Evolutionary conservation across 2,797 vertebrate genomes (phyloP).

Genomic region (Brotula barbata): DNA sequence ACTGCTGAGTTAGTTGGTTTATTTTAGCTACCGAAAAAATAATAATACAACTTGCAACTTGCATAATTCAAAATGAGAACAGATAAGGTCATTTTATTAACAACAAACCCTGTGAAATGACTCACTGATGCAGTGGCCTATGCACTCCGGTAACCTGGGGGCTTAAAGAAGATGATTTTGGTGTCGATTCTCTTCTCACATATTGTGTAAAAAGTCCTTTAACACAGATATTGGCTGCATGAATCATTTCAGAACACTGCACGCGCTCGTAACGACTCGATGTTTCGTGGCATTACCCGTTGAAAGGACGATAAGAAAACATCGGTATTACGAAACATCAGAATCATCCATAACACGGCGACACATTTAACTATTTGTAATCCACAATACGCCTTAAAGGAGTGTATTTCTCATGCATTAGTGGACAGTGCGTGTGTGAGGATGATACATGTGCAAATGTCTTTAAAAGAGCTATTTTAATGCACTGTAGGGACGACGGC

Average conservation of each 20-base stretch:
- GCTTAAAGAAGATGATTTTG: neutral
- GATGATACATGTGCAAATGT: slow-evolving; percentile 8
- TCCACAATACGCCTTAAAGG: neutral
- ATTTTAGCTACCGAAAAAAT: too few relatives aligned
- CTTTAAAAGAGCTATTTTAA: too few relatives aligned
- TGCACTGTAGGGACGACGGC: too few relatives aligned
- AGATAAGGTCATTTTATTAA: too few relatives aligned
- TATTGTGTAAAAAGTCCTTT: slow-evolving; percentile 1
- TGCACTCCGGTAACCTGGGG: too few relatives aligned
- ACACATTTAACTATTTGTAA: neutral
- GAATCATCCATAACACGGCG: slow-evolving; percentile 1
- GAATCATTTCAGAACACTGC: neutral
- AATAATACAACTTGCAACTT: too few relatives aligned
- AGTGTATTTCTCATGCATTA: slow-evolving; percentile 16
- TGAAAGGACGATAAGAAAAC: too few relatives aligned
- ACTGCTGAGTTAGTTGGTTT: too few relatives aligned
- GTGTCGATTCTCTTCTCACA: slow-evolving; percentile 11
- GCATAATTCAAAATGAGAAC: too few relatives aligned
- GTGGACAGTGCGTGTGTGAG: neutral
- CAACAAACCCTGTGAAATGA: too few relatives aligned
- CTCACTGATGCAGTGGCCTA: too few relatives aligned
- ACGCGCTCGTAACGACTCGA: slow-evolving; percentile 8
- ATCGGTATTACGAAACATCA: neutral
- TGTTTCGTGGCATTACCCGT: neutral
- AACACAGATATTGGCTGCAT: slow-evolving; percentile 10